These are phyloP conservation scores for Arenaria interpres DNA, from an alignment of 2,113 vertebrate species.

Conservation along the genomic window DNA sequence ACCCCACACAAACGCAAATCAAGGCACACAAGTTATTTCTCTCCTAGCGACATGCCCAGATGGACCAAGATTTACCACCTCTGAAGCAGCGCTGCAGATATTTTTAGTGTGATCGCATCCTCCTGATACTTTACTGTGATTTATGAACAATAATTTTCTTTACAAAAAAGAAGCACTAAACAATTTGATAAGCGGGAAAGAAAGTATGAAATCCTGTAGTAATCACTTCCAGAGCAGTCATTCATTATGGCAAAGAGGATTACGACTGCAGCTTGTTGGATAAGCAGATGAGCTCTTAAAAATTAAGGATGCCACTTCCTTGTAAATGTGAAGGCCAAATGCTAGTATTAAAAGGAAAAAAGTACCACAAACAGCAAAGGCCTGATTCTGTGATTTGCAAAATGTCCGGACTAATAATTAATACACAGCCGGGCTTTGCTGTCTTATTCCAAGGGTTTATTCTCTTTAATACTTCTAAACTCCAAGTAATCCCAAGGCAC, in stretches of 20 bases:
- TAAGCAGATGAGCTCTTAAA: slow-evolving; percentile 54
- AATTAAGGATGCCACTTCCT: slow-evolving; percentile 35
- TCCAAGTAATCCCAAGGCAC: neutral
- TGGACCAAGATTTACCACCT: neutral
- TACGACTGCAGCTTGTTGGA: neutral
- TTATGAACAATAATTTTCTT: slow-evolving; percentile 7
- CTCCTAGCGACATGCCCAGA: neutral
- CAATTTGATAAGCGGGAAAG: slow-evolving; percentile 3
- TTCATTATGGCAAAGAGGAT: slow-evolving; percentile 54
- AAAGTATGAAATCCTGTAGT: slow-evolving; percentile 34
- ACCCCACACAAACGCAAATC: neutral
- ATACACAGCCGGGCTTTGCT: neutral
- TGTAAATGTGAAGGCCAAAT: neutral
- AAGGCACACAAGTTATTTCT: neutral
- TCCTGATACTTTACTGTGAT: neutral
- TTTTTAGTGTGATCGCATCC: neutral
- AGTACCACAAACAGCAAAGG: neutral
- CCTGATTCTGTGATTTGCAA: neutral
- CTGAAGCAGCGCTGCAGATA: neutral
- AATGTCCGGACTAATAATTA: neutral
- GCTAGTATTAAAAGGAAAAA: neutral
- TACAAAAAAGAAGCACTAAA: neutral
- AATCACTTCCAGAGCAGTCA: slow-evolving; percentile 50
- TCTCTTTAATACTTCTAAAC: slow-evolving; percentile 26
- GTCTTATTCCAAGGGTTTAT: neutral